Conservation (phyloP, 2,113 vertebrate species). For the Saguinus midas region DNA sequence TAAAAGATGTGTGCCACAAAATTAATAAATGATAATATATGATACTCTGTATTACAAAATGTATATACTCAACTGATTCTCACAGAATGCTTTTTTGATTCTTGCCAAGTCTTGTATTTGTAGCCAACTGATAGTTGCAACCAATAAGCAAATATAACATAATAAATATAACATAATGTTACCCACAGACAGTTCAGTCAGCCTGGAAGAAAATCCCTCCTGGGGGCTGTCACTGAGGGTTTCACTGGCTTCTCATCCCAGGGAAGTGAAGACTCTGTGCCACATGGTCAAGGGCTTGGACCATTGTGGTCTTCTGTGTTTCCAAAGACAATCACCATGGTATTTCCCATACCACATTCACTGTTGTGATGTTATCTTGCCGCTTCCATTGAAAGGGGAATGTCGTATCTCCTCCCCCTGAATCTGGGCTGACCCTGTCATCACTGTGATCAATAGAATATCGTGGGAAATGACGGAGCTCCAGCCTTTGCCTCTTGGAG, state of each 20-base stretch:
- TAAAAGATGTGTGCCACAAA: not conserved
- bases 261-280: not conserved
- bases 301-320: not conserved
- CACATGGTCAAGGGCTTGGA: not conserved
- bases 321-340: not conserved
- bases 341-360: fast-evolving
- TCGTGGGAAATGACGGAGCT: not conserved
- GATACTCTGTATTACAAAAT: too few species aligned
- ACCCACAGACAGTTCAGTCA: not conserved
- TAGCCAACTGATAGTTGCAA: fast-evolving
- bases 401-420: not conserved
- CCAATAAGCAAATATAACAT: fast-evolving
- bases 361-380: not conserved
- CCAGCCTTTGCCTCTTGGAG: not conserved
- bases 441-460: not conserved
- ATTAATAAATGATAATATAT: fast-evolving
- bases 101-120: not conserved
- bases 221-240: not conserved
- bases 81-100: not conserved
- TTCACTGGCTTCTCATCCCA: not conserved
- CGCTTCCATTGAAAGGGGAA: not conserved
- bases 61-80: fast-evolving
- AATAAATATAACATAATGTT: not conserved
- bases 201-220: not conserved
- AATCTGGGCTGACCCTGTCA: not conserved